Conservation (phyloP, 1,140 invertebrate species). For the Drosophila teissieri region DNA sequence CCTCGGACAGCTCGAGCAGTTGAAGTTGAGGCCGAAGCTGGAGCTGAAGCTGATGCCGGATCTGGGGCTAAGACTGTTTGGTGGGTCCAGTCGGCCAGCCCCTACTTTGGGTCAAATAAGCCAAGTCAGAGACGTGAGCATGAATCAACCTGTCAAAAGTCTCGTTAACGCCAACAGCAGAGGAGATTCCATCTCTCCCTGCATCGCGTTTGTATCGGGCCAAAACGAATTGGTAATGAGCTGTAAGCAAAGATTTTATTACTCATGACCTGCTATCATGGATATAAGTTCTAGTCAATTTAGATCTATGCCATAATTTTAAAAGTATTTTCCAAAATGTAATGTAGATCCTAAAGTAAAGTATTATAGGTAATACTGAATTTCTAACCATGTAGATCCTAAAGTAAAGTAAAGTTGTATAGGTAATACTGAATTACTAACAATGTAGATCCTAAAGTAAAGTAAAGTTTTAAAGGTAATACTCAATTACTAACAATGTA, state of each 20-base stretch:
- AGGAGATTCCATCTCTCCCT: conserved; percentile 52
- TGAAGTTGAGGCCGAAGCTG: conserved; percentile 21
- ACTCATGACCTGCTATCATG: no score
- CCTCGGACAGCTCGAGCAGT: conserved; percentile 28
- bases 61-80: conserved; percentile 49
- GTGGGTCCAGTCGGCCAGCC: conserved; percentile 52
- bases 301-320: no score
- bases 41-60: conserved; percentile 39
- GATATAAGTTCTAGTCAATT: no score
- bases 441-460: no score
- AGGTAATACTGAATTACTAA: no score
- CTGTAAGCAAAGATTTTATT: conserved; percentile 10
- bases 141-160: conserved; percentile 85
- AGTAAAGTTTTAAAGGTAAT: no score
- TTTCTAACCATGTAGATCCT: no score
- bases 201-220: conserved; percentile 28
- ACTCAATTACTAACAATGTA: no score
- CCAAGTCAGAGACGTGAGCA: conserved; percentile 81
- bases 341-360: neutral
- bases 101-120: conserved; percentile 79
- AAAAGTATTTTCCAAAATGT: no score
- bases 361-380: neutral
- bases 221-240: conserved; percentile 59
- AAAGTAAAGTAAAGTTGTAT: no score
- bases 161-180: conserved; percentile 84